A percentile compares a stretch with the other conserved stretches of the same genome.
phyloP scores from a whole-genome alignment of 2,888 invertebrate genomes.

The Polylopha cassiicola region DNA sequence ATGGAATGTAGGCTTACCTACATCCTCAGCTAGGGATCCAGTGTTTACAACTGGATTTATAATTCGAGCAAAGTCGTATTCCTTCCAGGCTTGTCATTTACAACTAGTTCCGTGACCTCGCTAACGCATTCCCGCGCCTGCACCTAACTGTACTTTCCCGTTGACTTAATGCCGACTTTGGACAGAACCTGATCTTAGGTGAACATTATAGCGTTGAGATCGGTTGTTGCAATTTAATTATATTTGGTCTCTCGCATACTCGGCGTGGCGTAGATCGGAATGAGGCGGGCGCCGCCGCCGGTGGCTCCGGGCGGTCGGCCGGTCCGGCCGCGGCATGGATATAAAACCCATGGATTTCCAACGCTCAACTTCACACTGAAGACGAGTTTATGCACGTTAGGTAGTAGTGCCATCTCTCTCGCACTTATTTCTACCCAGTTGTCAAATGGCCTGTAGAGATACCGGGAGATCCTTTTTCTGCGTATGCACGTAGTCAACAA shows the following conservation, averaged over 20 bases:
- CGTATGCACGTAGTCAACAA: too few relatives aligned
- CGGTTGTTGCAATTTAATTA: constrained; percentile 74
- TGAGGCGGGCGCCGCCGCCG: constrained; percentile 44
- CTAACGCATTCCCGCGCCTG: constrained; percentile 77
- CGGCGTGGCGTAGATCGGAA: constrained; percentile 58
- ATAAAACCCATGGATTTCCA: too few relatives aligned
- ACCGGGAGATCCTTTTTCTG: too few relatives aligned
- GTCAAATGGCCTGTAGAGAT: too few relatives aligned
- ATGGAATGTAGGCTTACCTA: constrained; percentile 18
- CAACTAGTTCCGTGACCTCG: constrained; percentile 78
- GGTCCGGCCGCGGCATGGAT: constrained; percentile 40
- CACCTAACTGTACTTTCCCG: constrained; percentile 77
- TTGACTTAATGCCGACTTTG: constrained; percentile 75
- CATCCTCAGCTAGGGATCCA: constrained; percentile 31
- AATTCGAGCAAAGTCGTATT: constrained; percentile 57
- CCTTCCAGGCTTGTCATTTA: constrained; percentile 72
- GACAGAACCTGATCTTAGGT: constrained; percentile 74
- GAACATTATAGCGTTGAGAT: constrained; percentile 69
- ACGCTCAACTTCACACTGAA: too few relatives aligned
- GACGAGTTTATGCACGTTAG: too few relatives aligned
- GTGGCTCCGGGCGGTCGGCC: constrained; percentile 37
- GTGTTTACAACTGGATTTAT: constrained; percentile 31
- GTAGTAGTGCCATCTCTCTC: too few relatives aligned
- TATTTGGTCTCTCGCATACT: constrained; percentile 61
- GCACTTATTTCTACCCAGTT: too few relatives aligned